Percentiles rank a stretch among this genome's conserved stretches.
Evolutionary conservation across 2,113 vertebrate species (phyloP).

Genomic region (Podocnemis expansa): DNA sequence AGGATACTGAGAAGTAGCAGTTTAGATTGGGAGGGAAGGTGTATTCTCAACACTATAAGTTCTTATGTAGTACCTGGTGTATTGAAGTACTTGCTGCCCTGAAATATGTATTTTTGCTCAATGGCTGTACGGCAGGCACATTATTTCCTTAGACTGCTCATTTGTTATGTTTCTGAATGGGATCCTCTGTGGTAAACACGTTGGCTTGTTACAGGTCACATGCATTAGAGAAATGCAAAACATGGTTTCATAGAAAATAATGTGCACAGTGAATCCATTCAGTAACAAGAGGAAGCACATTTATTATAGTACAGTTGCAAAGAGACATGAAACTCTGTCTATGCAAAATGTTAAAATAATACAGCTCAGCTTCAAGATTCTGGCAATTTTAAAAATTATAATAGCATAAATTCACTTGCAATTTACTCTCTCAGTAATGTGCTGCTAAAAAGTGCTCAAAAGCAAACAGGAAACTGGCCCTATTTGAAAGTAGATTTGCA

Average conservation of each 20-base stretch:
- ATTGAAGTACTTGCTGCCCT: conserved; percentile 50
- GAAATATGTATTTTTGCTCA: conserved; percentile 29
- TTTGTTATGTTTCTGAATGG: conserved; percentile 14
- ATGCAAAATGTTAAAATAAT: conserved; percentile 34
- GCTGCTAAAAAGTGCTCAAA: conserved; percentile 41
- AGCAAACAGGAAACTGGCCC: conserved; percentile 26
- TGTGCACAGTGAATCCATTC: conserved; percentile 17
- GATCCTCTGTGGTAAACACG: not conserved
- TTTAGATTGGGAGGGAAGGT: conserved; percentile 42
- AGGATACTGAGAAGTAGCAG: conserved; percentile 40
- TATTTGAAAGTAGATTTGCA: conserved; percentile 5
- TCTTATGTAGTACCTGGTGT: conserved; percentile 46
- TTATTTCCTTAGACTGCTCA: not conserved
- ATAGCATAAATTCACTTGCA: conserved; percentile 43
- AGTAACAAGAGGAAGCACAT: conserved; percentile 26
- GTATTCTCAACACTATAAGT: conserved; percentile 36
- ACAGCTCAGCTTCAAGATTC: not conserved
- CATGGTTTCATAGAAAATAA: not conserved
- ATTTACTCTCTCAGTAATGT: conserved; percentile 48
- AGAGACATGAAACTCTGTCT: conserved; percentile 6
- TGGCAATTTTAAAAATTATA: not conserved
- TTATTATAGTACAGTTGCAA: not conserved
- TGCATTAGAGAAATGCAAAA: conserved; percentile 40
- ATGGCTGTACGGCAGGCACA: conserved; percentile 15
- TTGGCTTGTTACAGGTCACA: not conserved